Base-by-base conservation (phyloP, 2,113 vertebrate genomes). In the Leucoraja erinaceus region DNA sequence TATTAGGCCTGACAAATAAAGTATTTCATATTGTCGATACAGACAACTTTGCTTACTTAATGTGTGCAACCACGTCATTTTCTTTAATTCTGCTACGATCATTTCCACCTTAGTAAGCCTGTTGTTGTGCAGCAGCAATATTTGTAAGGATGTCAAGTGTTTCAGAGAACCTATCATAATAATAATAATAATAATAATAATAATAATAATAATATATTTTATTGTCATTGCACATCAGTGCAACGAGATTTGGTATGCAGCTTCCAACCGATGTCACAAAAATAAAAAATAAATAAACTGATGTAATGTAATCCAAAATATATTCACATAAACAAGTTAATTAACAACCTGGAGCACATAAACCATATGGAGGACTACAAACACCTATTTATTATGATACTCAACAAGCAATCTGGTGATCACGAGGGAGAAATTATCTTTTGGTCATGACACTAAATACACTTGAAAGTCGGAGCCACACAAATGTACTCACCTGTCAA, bases 111-210 rank as follows among this genome's bases (percentile, higher is more conserved):
- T 94, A 31, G 93, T 95, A 88, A 98, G 91, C 78, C 96, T 95
- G 22, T 97, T 97, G 94, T 96, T 96, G 86, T 97, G 96, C 25
- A 98, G 95, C 94, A 96, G 90, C 31, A 97, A 95, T 66, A 96
- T 94, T 56, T 94, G 94, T 93, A 97, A 94, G 0, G 95, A 95
- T 20, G 75, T 3, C 90, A 97, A 93, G 70, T 94, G 94, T 92
- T 93, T 96, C 93, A 98, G 94, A 93, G 94, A 83, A 93, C 96
- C 96, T 97, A 74, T 90, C 94, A n/a, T n/a, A n/a, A n/a, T n/a
- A n/a, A n/a, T n/a, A n/a, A n/a, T n/a, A n/a, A n/a, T n/a, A n/a
- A n/a, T n/a, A n/a, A n/a, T n/a, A n/a, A n/a, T n/a, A n/a, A n/a
- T n/a, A n/a, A n/a, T n/a, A n/a, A n/a, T n/a, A n/a, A n/a, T n/a